A percentile compares a stretch with the other conserved stretches of the same genome.
These are phyloP conservation scores for Haliclona indistincta DNA, from an alignment of 37 sponge, comb jelly and placozoan species.

Conservation along the genomic window DNA sequence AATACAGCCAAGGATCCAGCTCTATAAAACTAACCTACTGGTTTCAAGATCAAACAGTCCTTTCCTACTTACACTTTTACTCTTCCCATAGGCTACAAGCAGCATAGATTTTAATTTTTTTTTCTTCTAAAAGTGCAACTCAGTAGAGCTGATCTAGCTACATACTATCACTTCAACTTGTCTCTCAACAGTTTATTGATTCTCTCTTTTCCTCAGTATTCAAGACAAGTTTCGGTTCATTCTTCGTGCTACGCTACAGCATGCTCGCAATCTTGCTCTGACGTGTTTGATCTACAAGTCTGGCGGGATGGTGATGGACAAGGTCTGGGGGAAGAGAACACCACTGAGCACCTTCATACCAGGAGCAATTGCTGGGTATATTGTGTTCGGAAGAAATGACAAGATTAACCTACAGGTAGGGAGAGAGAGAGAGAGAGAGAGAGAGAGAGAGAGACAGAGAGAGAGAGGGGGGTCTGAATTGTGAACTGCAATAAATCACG, in stretches of 20 bases:
- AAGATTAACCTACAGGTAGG: slow-evolving; percentile 77
- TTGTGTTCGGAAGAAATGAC: slow-evolving; percentile 73
- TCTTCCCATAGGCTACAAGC: too few species aligned
- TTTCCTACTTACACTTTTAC: too few species aligned
- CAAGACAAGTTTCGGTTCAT: slow-evolving; percentile 63
- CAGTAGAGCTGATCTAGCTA: too few species aligned
- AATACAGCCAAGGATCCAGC: background rate
- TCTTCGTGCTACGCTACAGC: slow-evolving; percentile 62
- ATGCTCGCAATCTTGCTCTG: slow-evolving; percentile 70
- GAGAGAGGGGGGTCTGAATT: too few species aligned
- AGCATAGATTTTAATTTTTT: too few species aligned
- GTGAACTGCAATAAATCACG: too few species aligned
- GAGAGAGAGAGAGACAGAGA: too few species aligned
- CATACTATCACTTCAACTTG: background rate
- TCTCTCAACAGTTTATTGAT: background rate
- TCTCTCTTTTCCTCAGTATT: slow-evolving; percentile 39
- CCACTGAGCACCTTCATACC: slow-evolving; percentile 38
- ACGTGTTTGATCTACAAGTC: slow-evolving; percentile 52
- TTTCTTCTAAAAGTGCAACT: too few species aligned
- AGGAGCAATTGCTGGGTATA: slow-evolving; percentile 52
- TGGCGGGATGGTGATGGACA: slow-evolving; percentile 6
- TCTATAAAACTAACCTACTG: too few species aligned
- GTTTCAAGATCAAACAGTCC: too few species aligned
- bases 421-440: background rate
- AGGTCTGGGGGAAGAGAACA: slow-evolving; percentile 12